Base-by-base conservation (phyloP, 2,888 invertebrate species). In the Tromatobia lineatoria region DNA sequence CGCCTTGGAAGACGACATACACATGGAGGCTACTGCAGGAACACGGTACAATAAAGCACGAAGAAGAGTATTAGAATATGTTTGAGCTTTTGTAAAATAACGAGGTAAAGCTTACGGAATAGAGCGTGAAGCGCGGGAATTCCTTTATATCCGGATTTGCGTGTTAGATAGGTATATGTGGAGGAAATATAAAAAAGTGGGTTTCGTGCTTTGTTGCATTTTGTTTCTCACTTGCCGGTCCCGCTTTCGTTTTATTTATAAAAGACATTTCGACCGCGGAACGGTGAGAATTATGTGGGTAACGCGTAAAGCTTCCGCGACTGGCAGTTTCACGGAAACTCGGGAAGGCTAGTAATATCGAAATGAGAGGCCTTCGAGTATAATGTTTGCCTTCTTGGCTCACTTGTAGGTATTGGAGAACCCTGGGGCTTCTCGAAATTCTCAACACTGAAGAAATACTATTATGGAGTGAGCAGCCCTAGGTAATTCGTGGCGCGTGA, bases 401-500 rank as follows among this genome's bases (percentile, higher is more conserved):
- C 59, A 29, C 0, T 7, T 29, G 59, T n/a, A 54, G 23, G 54
- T 54, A 54, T 54, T 13, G n/a, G 45, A 61, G 52, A 70, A 34
- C 18, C 52, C 47, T 18, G 67, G 50, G 54, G 78, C 67, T 64
- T 59, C 57, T 67, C 20, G 52, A 76, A 76, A 73, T 83, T 73
- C 67, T 59, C 45, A 73, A 73, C 71, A 25, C 71, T 52, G 75
- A 71, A 79, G 67, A 77, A 71, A 82, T 59, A 73, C 47, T 59
- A 42, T 61, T 20, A 34, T 18, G 47, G 50, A 47, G 69, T 69
- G 57, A 76, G 71, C 71, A 76, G 38, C 66, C 67, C 57, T 29
- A 59, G 80, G 77, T 86, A 86, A 88, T 88, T 88, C 85, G 85
- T 85, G 82, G 83, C 71, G 86, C 88, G 87, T 87, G 83, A 88